phyloP scores from a whole-genome alignment of 1,140 invertebrate species.

The Halesus radiatus region DNA sequence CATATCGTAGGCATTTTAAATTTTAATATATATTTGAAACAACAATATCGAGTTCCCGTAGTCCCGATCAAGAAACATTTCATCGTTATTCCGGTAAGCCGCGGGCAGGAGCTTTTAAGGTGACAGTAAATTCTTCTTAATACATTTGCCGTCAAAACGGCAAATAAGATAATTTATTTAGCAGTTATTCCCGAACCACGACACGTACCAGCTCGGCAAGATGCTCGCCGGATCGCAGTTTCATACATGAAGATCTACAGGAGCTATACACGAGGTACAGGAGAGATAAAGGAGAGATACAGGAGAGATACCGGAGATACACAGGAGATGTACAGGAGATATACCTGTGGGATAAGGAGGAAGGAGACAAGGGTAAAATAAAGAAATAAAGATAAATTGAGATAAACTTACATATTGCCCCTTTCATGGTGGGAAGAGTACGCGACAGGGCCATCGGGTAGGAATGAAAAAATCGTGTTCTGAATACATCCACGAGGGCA shows the following conservation, averaged over 20 bases:
- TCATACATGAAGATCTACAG: not conserved
- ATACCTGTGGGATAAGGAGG: slow-evolving; percentile 40
- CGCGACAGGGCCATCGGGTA: slow-evolving; percentile 43
- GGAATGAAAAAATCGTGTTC: slow-evolving; percentile 55
- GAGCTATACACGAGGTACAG: slow-evolving; percentile 1
- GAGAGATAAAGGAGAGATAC: slow-evolving; percentile 20
- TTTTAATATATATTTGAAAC: too few relatives aligned
- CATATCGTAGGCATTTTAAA: too few relatives aligned
- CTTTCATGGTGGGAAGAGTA: slow-evolving; percentile 5
- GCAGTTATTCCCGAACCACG: slow-evolving; percentile 55
- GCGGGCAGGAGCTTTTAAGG: slow-evolving; percentile 21
- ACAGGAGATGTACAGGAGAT: slow-evolving; percentile 5
- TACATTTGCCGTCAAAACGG: slow-evolving; percentile 52
- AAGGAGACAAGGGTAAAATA: slow-evolving; percentile 56
- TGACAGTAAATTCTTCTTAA: slow-evolving; percentile 46
- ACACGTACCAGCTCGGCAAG: slow-evolving; percentile 43
- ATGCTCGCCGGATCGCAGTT: slow-evolving; percentile 2
- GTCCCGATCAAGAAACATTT: not conserved
- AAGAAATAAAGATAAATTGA: slow-evolving; percentile 59
- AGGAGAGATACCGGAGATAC: not conserved
- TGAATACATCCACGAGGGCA: slow-evolving; percentile 47
- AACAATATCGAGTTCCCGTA: not conserved
- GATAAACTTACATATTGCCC: slow-evolving; percentile 57
- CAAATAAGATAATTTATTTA: slow-evolving; percentile 57
- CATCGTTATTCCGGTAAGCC: slow-evolving; percentile 32